phyloP scores from a whole-genome alignment of 1,140 invertebrate species.

The Apolygus lucorum region DNA sequence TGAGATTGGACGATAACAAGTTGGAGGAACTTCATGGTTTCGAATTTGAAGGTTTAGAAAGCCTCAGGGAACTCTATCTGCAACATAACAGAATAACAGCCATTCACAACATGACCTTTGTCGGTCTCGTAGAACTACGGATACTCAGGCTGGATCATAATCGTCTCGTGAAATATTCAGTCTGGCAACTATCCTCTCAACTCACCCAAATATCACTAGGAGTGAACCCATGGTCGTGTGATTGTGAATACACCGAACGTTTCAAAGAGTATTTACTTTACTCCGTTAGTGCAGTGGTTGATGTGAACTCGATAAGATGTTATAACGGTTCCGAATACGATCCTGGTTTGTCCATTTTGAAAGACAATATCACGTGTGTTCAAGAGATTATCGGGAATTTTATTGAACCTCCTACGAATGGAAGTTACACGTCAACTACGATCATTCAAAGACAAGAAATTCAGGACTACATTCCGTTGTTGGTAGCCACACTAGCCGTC shows the following conservation, averaged over 20 bases:
- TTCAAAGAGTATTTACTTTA: slow-evolving; percentile 68
- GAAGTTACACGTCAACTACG: slow-evolving; percentile 59
- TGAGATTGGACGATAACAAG: slow-evolving; percentile 73
- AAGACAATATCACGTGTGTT: slow-evolving; percentile 35
- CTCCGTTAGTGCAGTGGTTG: slow-evolving; percentile 50
- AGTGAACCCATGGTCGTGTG: slow-evolving; percentile 79
- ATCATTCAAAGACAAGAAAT: slow-evolving; percentile 60
- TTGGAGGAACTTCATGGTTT: slow-evolving; percentile 65
- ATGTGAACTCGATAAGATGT: slow-evolving; percentile 52
- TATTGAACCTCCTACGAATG: slow-evolving; percentile 47
- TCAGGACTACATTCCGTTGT: slow-evolving; percentile 68
- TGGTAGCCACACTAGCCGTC: slow-evolving; percentile 60
- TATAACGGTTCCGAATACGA: slow-evolving; percentile 53
- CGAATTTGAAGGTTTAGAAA: slow-evolving; percentile 68
- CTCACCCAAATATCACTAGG: slow-evolving; percentile 60
- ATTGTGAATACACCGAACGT: slow-evolving; percentile 70
- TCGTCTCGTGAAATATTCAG: slow-evolving; percentile 56
- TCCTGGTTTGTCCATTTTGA: slow-evolving; percentile 46
- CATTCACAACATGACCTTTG: slow-evolving; percentile 72
- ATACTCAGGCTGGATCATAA: slow-evolving; percentile 70
- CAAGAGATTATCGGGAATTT: slow-evolving; percentile 36
- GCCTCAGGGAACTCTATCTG: slow-evolving; percentile 53
- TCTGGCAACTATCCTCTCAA: slow-evolving; percentile 61
- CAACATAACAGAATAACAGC: slow-evolving; percentile 57
- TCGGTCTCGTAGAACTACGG: slow-evolving; percentile 55